phyloP scores from a whole-genome alignment of 2,113 vertebrate genomes.

The Mastomys coucha region DNA sequence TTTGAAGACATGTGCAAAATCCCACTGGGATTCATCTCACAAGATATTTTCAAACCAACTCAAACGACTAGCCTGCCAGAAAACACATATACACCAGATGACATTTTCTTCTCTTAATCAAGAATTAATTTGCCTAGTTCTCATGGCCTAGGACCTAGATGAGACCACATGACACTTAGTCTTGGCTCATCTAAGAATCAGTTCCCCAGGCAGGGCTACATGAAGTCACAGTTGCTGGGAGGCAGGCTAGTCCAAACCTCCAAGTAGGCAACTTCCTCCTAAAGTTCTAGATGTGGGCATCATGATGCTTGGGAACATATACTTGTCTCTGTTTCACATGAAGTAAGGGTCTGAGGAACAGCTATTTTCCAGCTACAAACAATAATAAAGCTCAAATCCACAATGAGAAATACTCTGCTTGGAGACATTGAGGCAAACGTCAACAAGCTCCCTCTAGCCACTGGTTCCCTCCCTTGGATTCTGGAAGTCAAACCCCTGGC shows the following conservation, averaged over 20 bases:
- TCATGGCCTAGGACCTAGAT: not conserved
- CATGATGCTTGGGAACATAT: not conserved
- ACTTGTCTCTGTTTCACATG: not conserved
- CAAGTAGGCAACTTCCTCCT: not conserved
- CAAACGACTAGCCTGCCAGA: not conserved
- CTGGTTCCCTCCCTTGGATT: not conserved
- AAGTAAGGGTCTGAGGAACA: not conserved
- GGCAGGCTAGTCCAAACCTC: not conserved
- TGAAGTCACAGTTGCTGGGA: not conserved
- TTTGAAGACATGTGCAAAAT: conserved; percentile 47
- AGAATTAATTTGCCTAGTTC: conserved; percentile 60
- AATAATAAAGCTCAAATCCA: not conserved
- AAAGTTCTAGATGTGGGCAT: not conserved
- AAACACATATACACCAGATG: not conserved
- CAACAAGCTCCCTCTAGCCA: not conserved
- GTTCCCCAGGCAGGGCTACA: not conserved
- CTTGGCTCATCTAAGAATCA: not conserved
- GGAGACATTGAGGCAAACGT: not conserved
- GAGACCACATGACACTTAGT: not conserved
- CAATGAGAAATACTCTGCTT: not conserved
- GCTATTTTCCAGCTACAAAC: not conserved
- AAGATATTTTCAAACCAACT: conserved; percentile 35
- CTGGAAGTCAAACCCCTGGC: not conserved
- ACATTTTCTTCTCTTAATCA: not conserved
- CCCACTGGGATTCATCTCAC: not conserved